Evolutionary conservation across 2,888 invertebrate species (phyloP).

Genomic region (Clusia tigrina): DNA sequence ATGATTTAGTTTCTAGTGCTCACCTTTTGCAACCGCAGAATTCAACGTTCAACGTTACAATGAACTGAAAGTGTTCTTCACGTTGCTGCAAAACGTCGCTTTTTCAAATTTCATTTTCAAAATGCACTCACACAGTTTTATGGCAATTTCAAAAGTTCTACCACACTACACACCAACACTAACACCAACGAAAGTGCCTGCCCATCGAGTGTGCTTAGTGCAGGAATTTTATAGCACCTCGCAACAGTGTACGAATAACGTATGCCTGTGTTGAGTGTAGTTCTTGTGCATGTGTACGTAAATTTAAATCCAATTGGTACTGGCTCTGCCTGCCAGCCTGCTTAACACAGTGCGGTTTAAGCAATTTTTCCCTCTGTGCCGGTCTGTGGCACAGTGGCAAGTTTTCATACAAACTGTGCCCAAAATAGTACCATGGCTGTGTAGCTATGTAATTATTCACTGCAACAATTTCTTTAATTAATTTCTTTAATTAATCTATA

Average conservation of each 20-base stretch:
- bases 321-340: too few species aligned
- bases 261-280: neutral
- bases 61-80: conserved; percentile 60
- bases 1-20: conserved; percentile 30
- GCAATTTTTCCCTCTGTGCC: too few species aligned
- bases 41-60: conserved; percentile 65
- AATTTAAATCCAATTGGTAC: too few species aligned
- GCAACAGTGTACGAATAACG: neutral
- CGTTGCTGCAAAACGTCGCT: conserved; percentile 38
- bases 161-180: neutral
- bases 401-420: too few species aligned
- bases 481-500: too few species aligned
- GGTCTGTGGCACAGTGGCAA: too few species aligned
- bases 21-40: conserved; percentile 64
- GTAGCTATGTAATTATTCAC: too few species aligned
- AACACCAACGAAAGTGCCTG: too few species aligned
- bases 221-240: conserved; percentile 3
- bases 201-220: conserved; percentile 2
- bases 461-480: too few species aligned
- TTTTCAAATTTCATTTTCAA: conserved; percentile 44
- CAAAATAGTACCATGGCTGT: too few species aligned
- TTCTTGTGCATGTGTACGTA: neutral
- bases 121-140: neutral
- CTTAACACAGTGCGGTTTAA: too few species aligned
- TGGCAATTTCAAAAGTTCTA: neutral